These are phyloP conservation scores for Gymnothorax reevesii DNA, from an alignment of 2,797 vertebrate species.

Conservation along the genomic window DNA sequence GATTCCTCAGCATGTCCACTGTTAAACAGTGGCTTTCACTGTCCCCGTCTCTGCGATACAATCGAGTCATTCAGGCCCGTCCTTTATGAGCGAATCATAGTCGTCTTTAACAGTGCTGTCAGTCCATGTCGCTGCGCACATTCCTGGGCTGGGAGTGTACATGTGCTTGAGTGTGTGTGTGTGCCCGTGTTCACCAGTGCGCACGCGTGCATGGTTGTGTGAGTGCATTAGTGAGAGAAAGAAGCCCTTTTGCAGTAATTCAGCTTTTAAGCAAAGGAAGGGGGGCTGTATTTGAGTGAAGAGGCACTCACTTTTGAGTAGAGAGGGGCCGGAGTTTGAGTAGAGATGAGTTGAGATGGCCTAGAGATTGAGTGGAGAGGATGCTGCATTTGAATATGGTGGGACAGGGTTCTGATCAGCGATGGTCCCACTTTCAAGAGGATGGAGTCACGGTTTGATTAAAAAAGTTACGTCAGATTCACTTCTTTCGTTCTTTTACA, in stretches of 20 bases:
- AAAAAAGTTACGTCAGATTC: too few relatives aligned
- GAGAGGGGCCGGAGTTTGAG: not conserved
- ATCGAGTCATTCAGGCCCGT: not conserved
- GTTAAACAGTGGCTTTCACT: conserved; percentile 7
- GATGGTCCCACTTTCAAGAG: too few relatives aligned
- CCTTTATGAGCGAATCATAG: not conserved
- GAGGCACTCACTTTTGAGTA: not conserved
- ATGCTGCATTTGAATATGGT: too few relatives aligned
- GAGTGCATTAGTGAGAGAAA: not conserved
- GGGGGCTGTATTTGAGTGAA: not conserved
- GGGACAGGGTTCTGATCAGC: too few relatives aligned
- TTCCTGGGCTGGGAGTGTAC: not conserved
- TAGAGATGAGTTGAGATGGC: too few relatives aligned
- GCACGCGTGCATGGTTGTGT: not conserved
- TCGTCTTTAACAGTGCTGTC: conserved; percentile 8
- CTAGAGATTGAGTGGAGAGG: too few relatives aligned
- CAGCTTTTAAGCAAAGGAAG: not conserved
- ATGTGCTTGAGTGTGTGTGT: not conserved
- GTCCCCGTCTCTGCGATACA: not conserved
- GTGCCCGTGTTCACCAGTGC: too few relatives aligned
- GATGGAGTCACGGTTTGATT: too few relatives aligned
- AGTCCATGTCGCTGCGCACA: not conserved
- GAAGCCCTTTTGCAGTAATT: not conserved
- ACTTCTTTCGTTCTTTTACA: too few relatives aligned
- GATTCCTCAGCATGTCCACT: not conserved